A percentile compares a stretch with the other conserved stretches of the same genome.
Evolutionary conservation across 2,797 vertebrate genomes (phyloP).

Genomic region (Tamandua tetradactyla): DNA sequence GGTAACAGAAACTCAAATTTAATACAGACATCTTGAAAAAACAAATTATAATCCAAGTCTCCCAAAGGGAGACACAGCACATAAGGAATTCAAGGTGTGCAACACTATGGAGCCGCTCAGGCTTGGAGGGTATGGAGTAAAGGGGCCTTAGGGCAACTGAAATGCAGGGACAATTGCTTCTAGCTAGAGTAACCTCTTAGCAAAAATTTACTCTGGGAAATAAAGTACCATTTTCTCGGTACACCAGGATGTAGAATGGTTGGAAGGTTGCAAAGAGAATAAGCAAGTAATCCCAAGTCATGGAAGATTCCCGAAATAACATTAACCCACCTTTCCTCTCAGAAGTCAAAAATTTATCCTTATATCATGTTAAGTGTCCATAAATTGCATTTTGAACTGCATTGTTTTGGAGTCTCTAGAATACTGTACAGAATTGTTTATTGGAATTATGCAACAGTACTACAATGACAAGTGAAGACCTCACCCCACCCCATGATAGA

Average conservation of each 20-base stretch:
- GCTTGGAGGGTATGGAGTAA: accelerated
- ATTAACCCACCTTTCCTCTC: not conserved
- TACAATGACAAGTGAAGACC: not conserved
- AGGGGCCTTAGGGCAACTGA: accelerated
- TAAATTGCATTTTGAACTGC: not conserved
- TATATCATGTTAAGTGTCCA: not conserved
- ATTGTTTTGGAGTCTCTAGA: not conserved
- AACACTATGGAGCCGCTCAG: not conserved
- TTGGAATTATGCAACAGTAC: not conserved
- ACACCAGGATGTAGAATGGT: accelerated
- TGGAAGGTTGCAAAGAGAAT: not conserved
- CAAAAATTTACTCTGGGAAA: not conserved
- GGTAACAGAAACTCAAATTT: not conserved
- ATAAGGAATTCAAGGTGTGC: not conserved
- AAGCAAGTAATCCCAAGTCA: not conserved
- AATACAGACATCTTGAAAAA: not conserved
- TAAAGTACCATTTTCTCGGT: not conserved
- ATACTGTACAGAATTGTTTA: not conserved
- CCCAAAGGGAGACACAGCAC: not conserved
- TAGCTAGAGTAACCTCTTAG: not conserved
- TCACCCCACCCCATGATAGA: not conserved
- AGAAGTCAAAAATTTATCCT: not conserved
- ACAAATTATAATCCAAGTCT: not conserved
- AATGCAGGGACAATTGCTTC: not conserved
- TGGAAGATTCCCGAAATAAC: not conserved